Evolutionary conservation across 2,113 vertebrate species (phyloP).

Genomic region (Calyptommatus sinebrachiatus): DNA sequence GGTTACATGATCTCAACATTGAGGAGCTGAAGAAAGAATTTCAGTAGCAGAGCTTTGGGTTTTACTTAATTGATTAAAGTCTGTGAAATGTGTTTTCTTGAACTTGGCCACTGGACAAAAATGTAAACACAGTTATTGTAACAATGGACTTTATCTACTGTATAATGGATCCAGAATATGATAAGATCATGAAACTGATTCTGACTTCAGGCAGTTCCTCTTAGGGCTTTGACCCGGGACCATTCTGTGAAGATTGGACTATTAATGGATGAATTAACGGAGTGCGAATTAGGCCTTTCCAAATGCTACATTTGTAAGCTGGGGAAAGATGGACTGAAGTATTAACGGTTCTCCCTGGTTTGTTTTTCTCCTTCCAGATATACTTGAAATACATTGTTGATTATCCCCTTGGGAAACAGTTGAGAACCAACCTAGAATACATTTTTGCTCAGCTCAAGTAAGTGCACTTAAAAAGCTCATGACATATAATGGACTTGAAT

Average conservation of each 20-base stretch:
- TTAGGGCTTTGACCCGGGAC: not conserved
- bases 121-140: too few species aligned
- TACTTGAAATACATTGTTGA: conserved; percentile 96
- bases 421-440: conserved; percentile 86
- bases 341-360: not conserved
- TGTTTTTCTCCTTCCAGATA: conserved; percentile 73
- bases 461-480: conserved; percentile 39
- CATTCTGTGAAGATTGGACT: too few species aligned
- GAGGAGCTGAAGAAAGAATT: too few species aligned
- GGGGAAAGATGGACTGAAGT: not conserved
- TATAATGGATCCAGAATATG: too few species aligned
- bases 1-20: too few species aligned
- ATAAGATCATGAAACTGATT: not conserved
- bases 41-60: too few species aligned
- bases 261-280: too few species aligned
- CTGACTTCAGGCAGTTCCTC: not conserved
- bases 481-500: not conserved
- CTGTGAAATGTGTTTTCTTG: too few species aligned
- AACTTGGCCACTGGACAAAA: too few species aligned
- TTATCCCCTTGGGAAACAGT: conserved; percentile 89
- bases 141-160: too few species aligned
- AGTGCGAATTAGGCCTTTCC: not conserved
- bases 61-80: too few species aligned
- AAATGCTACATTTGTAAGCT: not conserved
- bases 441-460: conserved; percentile 88